Percentiles rank a stretch among this genome's conserved stretches.
Evolutionary conservation across 2,113 vertebrate species (phyloP).

Genomic region (Vombatus ursinus): DNA sequence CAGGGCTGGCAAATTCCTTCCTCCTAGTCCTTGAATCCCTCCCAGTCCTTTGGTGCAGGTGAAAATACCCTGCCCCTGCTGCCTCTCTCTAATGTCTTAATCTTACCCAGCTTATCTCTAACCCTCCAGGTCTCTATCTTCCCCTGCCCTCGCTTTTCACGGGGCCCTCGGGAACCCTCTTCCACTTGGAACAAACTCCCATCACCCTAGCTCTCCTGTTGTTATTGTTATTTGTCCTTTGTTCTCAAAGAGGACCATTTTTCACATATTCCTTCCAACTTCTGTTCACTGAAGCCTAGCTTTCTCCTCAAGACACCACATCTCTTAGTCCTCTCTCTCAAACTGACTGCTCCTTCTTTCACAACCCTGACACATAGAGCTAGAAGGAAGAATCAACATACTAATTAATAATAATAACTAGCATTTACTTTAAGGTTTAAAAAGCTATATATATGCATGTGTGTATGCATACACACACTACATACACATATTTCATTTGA

Average conservation of each 20-base stretch:
- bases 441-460: background rate
- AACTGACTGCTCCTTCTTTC: background rate
- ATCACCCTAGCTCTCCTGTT: background rate
- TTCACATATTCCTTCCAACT: background rate
- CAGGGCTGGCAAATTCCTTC: background rate
- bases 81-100: background rate
- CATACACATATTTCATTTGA: background rate
- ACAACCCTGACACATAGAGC: background rate
- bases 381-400: background rate
- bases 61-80: background rate
- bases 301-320: background rate
- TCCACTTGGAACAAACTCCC: background rate
- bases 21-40: background rate
- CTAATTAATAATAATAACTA: background rate
- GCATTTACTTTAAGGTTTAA: background rate
- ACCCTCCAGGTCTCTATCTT: background rate
- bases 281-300: background rate
- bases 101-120: background rate
- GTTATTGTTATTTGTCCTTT: too few species aligned
- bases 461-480: background rate
- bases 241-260: background rate
- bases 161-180: background rate
- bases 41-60: too few species aligned
- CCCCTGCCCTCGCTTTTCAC: background rate
- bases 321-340: background rate